Evolutionary conservation across 2,888 invertebrate genomes (phyloP), one percentile per base, ranked within the genome.

Genomic region (Pseudeuparius sepicola): DNA sequence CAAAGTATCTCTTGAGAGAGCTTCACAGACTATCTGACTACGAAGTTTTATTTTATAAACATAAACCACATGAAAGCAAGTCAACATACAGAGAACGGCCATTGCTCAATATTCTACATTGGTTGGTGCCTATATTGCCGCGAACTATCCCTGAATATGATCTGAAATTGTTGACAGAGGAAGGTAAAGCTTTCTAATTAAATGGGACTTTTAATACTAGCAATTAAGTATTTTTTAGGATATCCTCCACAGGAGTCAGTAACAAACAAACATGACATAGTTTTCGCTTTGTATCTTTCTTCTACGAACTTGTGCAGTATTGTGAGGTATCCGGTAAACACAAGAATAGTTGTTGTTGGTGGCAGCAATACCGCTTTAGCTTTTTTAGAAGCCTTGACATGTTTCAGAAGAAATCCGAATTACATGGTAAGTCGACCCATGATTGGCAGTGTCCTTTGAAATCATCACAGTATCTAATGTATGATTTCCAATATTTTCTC

Each of bases 301-400:
- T n/a, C n/a, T n/a, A n/a, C n/a, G n/a, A n/a, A n/a, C n/a, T n/a
- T n/a, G 28, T 63, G 70, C 2, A 66, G 66, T 45, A 43, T 68
- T 10, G 63, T 66, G 1, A 68, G 68, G 20, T 35, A 50, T 1
- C 64, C 65, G 23, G 61, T 77, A 5, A 77, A 77, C 42, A 63
- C 61, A 9, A 68, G 67, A 47, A 72, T 81, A 24, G 72, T 79
- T 1, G 68, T 81, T 1, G 69, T 80, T 0, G 78, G 80, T 0
- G 72, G 73, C 1, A 77, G 79, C 36, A 66, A 72, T 12, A 73
- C 74, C 0, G 73, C 74, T 0, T 55, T 78, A 0, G 63, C 76
- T 1, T 78, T 80, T 46, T 47, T 78, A 14, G 76, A 78, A 49
- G 57, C 66, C 10, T 54, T 82, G 10, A 55, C 52, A 11, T 65